Conservation (phyloP, 2,113 vertebrate genomes). For the Thamnaconus septentrionalis region DNA sequence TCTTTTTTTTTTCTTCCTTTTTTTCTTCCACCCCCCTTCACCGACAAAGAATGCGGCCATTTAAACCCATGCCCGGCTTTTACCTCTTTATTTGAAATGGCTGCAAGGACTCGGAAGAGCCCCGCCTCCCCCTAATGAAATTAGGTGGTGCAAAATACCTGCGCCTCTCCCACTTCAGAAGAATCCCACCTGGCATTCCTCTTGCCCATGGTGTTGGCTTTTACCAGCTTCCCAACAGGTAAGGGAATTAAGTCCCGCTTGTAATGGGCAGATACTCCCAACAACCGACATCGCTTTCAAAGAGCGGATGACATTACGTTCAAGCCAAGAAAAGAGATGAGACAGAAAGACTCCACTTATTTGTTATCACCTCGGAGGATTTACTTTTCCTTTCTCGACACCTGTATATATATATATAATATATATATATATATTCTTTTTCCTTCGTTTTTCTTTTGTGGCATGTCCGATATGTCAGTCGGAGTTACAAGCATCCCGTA, state of each 20-base stretch:
- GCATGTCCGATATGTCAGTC: slow-evolving; percentile 64
- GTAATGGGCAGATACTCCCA: slow-evolving; percentile 46
- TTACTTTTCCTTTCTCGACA: slow-evolving; percentile 34
- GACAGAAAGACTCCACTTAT: slow-evolving; percentile 51
- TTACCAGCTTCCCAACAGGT: slow-evolving; percentile 45
- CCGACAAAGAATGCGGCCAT: slow-evolving; percentile 60
- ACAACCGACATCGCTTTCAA: slow-evolving; percentile 50
- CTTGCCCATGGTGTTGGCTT: slow-evolving; percentile 35
- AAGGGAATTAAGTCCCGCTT: slow-evolving; percentile 40
- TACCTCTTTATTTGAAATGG: slow-evolving; percentile 67
- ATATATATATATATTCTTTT: neutral
- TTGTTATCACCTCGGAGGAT: slow-evolving; percentile 44
- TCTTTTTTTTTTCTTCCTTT: slow-evolving; percentile 20
- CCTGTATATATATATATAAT: slow-evolving; percentile 17
- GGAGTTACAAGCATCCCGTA: slow-evolving; percentile 53
- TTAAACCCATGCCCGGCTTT: slow-evolving; percentile 62
- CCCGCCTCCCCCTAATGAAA: slow-evolving; percentile 57
- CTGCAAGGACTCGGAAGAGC: slow-evolving; percentile 46
- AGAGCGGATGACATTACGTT: slow-evolving; percentile 53
- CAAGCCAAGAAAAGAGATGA: slow-evolving; percentile 56
- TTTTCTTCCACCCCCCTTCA: no score
- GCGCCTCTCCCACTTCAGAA: slow-evolving; percentile 40
- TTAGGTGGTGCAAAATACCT: slow-evolving; percentile 55
- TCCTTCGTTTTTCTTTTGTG: slow-evolving; percentile 33
- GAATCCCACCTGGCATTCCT: slow-evolving; percentile 16